Conservation (phyloP, 2,888 invertebrate species). For the Argyresthia albistria region DNA sequence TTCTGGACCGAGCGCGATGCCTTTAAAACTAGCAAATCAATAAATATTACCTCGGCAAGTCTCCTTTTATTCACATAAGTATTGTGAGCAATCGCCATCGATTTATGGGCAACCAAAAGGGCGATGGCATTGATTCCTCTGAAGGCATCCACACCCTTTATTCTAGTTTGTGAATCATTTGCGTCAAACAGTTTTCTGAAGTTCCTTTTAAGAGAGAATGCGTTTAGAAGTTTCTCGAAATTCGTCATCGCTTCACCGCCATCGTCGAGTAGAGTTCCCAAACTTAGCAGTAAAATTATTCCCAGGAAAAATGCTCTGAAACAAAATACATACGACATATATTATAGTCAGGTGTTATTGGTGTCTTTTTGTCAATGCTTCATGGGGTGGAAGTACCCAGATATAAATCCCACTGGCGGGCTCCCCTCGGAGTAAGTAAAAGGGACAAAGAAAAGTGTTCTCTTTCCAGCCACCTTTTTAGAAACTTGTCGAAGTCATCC, state of each 20-base stretch:
- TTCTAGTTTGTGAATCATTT: slow-evolving; percentile 43
- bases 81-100: slow-evolving; percentile 72
- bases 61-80: slow-evolving; percentile 71
- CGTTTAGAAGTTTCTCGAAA: slow-evolving; percentile 60
- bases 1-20: too few relatives aligned
- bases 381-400: too few relatives aligned
- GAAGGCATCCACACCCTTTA: slow-evolving; percentile 67
- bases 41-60: slow-evolving; percentile 59
- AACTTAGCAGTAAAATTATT: slow-evolving; percentile 39
- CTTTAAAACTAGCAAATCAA: too few relatives aligned
- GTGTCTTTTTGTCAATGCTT: too few relatives aligned
- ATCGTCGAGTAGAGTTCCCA: slow-evolving; percentile 57
- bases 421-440: too few relatives aligned
- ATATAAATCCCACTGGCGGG: too few relatives aligned
- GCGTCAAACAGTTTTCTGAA: slow-evolving; percentile 51
- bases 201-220: slow-evolving; percentile 66
- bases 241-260: slow-evolving; percentile 53
- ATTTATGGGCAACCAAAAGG: slow-evolving; percentile 70
- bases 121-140: slow-evolving; percentile 69
- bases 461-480: too few relatives aligned
- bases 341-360: background rate
- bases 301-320: slow-evolving; percentile 61
- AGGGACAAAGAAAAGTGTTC: too few relatives aligned
- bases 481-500: too few relatives aligned
- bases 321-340: background rate